Base-by-base conservation (phyloP, 2,797 vertebrate species). In the Liasis olivaceus region DNA sequence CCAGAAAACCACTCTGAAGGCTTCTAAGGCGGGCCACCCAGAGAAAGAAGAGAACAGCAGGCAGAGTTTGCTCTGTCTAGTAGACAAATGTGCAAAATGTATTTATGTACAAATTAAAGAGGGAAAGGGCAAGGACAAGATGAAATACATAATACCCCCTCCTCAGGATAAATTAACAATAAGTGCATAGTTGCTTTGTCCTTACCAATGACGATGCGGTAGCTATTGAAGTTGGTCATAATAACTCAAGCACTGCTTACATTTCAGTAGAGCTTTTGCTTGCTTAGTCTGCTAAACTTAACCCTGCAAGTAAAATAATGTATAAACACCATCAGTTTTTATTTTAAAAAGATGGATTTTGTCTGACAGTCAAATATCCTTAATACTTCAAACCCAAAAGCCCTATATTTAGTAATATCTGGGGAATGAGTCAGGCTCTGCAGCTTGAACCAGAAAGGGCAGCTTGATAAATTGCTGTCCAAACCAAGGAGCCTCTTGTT, bases 311-410 rank as follows among this genome's bases (percentile, higher is more conserved):
- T 89, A 94, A 81, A 93, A 96, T 93, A 87, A 94, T 96, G 93
- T 93, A 96, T 95, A 96, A 97, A 96, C 96, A 96, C 62, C 62
- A 94, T 90, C 59, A 88, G 87, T 94, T 96, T 95, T 96, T 94
- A 85, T 95, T 97, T 97, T 95, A 92, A 97, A 96, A 95, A 97
- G 95, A 87, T 93, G 94, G 96, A 96, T 95, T 97, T 96, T 63
- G 87, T 93, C 94, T 91, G 93, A 92, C 94, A 96, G 94, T 94
- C 92, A 88, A 92, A 95, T 97, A 63, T 93, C 89, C 91, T 94
- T 94, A 95, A 89, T 96, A 94, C 91, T 93, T 94, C 87, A 94
- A 92, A 94, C 88, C 56, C 56, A 89, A 91, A 86, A 92, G 85
- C 77, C 58, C 58, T 93, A 84, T 93, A 66, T 4, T 86, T 13